A percentile compares a stretch with the other conserved stretches of the same genome.
phyloP scores from a whole-genome alignment of 1,140 invertebrate species.

The Drosophila prosaltans region DNA sequence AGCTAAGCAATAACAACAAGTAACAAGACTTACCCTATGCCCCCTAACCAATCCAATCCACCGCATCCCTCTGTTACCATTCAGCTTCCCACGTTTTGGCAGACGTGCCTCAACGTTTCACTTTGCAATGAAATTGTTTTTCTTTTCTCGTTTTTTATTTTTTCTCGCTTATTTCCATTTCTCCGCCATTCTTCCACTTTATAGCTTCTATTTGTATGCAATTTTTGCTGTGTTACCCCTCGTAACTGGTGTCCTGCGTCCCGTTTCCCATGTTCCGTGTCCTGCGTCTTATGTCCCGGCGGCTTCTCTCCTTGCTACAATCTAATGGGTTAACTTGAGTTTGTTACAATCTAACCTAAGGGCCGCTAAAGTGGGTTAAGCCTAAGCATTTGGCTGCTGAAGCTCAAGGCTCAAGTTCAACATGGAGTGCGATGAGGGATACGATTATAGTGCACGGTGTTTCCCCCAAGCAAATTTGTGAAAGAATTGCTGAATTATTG shows the following conservation, averaged over 20 bases:
- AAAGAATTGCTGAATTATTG: slow-evolving; percentile 69
- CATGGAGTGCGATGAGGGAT: slow-evolving; percentile 34
- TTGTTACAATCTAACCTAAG: slow-evolving; percentile 67
- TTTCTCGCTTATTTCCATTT: slow-evolving; percentile 47
- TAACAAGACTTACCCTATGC: not conserved
- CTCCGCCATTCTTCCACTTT: not conserved
- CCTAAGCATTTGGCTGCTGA: slow-evolving; percentile 64
- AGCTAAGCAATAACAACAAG: slow-evolving; percentile 64
- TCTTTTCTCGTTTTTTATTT: slow-evolving; percentile 24
- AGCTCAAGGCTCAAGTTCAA: slow-evolving; percentile 62
- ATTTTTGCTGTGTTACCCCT: slow-evolving; percentile 35
- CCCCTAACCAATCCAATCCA: not conserved
- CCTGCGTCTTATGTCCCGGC: not conserved
- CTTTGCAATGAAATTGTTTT: slow-evolving; percentile 72
- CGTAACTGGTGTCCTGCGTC: not conserved
- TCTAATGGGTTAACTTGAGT: slow-evolving; percentile 79
- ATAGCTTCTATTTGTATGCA: slow-evolving; percentile 50
- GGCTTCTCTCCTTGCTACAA: slow-evolving; percentile 27
- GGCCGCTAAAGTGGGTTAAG: slow-evolving; percentile 70
- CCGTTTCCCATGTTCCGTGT: not conserved
- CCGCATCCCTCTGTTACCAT: not conserved
- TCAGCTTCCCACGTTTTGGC: slow-evolving; percentile 14
- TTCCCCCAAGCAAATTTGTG: slow-evolving; percentile 57
- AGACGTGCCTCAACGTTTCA: slow-evolving; percentile 69
- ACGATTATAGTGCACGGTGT: not conserved